These are phyloP conservation scores for Eupithecia inturbata DNA, from an alignment of 2,888 invertebrate species.

Conservation along the genomic window DNA sequence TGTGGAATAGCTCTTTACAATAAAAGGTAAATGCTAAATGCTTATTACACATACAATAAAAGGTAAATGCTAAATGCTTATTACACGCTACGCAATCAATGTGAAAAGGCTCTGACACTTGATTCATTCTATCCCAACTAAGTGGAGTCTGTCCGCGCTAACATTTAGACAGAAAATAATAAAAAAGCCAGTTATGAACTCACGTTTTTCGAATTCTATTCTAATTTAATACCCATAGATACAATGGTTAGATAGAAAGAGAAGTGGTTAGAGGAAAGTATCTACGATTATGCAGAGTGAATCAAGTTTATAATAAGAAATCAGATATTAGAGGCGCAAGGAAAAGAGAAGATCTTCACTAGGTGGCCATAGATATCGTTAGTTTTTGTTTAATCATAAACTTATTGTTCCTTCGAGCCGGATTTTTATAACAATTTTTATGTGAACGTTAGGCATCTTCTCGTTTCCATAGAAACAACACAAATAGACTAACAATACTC, in stretches of 20 bases:
- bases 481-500: conserved; percentile 5
- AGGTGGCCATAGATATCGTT: not conserved
- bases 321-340: not conserved
- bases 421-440: not conserved
- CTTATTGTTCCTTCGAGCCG: not conserved
- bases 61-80: not conserved
- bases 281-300: conserved; percentile 8
- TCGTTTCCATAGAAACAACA: conserved; percentile 24
- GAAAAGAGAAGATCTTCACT: not conserved
- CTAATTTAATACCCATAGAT: not conserved
- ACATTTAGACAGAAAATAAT: conserved; percentile 6
- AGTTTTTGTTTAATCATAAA: not conserved
- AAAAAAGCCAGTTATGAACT: not conserved
- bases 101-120: conserved; percentile 21
- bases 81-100: conserved; percentile 4
- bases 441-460: not conserved
- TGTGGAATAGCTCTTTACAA: not conserved
- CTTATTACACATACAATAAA: no score
- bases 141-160: conserved; percentile 13
- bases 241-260: conserved; percentile 2
- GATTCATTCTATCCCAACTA: conserved; percentile 8
- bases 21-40: not conserved
- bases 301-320: conserved; percentile 1
- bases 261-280: not conserved
- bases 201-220: not conserved